Base-by-base conservation (phyloP, 1,140 invertebrate species). In the Andrena cerasifolii region DNA sequence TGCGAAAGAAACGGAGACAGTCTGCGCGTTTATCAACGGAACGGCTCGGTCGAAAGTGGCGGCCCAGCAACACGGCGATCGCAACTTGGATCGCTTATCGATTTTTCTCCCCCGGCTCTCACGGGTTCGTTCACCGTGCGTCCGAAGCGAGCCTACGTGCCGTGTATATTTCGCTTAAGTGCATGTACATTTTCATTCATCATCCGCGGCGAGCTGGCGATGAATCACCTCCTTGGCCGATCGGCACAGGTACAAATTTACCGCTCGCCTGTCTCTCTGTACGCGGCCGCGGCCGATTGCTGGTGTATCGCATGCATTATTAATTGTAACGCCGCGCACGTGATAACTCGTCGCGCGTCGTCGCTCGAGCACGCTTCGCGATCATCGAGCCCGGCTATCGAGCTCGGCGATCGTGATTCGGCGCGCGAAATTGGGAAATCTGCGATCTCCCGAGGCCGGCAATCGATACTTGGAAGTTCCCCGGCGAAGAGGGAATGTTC, bases 161-260 rank as follows among this genome's bases (percentile, higher is more conserved):
- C 21, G 43, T 28, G 71, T 70, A 58, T 67, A 72, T 82, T 82
- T 78, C 67, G 66, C 33, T 77, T 58, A 65, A 66, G 49, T 62
- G 62, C 75, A 65, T 71, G 36, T 49, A 61, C 80, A 82, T 83
- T 83, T 82, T 82, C 81, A 83, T 83, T 83, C 80, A 83, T 83
- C 75, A 82, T 78, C 54, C 54, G 45, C 72, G 40, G 45, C 61
- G 45, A n/a, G 33, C 56, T 21, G 75, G 49, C 73, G 67, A 83
- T 83, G 80, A 83, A 78, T 83, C 81, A 83, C 81, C 63, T 83
- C 62, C 80, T 74, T 68, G 56, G 82, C 24, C 80, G 63, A 77
- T 82, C 72, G 78, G 68, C 66, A 62, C 79, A 73, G 67, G 56
- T 78, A 74, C 62, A 67, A 78, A 83, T 83, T 83, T 79, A 83